Evolutionary conservation across 2,113 vertebrate genomes (phyloP).

Genomic region (Saccopteryx bilineata): DNA sequence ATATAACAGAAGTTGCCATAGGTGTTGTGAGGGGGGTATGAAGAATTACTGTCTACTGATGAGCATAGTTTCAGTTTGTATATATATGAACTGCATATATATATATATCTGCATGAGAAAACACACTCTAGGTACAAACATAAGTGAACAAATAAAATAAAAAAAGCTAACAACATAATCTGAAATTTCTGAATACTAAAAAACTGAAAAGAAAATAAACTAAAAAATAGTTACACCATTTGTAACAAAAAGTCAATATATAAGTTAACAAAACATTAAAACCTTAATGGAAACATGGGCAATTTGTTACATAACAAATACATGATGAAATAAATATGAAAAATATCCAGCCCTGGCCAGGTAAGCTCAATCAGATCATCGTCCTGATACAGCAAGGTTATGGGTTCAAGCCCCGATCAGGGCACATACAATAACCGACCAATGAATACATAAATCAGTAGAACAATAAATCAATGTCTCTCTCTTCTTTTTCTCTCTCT

Average conservation of each 20-base stretch:
- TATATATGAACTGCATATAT: neutral
- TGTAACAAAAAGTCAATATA: slow-evolving; percentile 63
- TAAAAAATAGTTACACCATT: neutral
- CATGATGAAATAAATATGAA: slow-evolving; percentile 68
- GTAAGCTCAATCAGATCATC: no score
- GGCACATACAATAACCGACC: no score
- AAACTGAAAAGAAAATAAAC: neutral
- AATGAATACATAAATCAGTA: no score
- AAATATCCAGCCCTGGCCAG: slow-evolving; percentile 32
- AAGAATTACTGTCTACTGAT: neutral
- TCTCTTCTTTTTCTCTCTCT: no score
- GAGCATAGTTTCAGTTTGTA: neutral
- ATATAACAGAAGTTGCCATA: neutral
- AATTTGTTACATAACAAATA: slow-evolving; percentile 71
- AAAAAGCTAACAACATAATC: slow-evolving; percentile 28
- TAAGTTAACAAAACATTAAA: slow-evolving; percentile 68
- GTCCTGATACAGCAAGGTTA: no score
- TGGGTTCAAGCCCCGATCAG: no score
- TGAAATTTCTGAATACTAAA: slow-evolving; percentile 52
- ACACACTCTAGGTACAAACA: slow-evolving; percentile 26
- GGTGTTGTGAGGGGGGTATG: neutral
- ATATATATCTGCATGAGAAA: neutral
- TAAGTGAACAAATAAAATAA: slow-evolving; percentile 28
- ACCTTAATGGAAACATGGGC: slow-evolving; percentile 29
- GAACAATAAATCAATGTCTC: no score